These are phyloP conservation scores for Anthoscopus minutus DNA, from an alignment of 2,113 vertebrate species.

Conservation along the genomic window DNA sequence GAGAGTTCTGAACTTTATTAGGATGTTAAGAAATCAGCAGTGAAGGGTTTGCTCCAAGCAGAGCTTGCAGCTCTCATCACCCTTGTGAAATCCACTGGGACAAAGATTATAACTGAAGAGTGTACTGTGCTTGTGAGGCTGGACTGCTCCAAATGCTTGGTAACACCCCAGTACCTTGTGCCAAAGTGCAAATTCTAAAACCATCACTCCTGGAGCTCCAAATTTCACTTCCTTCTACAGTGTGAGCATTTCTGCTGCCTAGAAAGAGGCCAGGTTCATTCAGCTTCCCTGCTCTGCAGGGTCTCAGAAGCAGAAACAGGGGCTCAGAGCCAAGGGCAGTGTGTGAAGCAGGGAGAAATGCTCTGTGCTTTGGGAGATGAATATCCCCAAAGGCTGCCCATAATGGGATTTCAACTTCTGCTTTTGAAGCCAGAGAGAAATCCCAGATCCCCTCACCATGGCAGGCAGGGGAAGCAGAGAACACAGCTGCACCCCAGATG, in stretches of 20 bases:
- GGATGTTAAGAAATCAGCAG: background rate
- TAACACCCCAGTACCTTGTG: background rate
- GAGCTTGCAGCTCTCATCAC: background rate
- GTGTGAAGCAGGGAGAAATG: background rate
- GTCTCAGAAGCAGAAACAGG: background rate
- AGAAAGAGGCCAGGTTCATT: background rate
- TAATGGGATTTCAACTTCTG: background rate
- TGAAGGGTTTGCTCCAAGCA: background rate
- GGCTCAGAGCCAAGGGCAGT: background rate
- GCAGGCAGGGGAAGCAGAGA: background rate
- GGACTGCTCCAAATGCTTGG: background rate
- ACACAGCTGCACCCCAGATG: background rate
- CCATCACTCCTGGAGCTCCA: background rate
- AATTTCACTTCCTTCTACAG: background rate
- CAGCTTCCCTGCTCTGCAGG: background rate
- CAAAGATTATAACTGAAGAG: background rate
- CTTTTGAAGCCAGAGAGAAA: background rate
- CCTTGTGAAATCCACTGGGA: background rate
- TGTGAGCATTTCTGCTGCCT: background rate
- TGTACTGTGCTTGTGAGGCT: background rate
- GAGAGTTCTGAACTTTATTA: background rate
- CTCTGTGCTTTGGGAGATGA: background rate
- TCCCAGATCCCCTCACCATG: background rate
- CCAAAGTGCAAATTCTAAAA: background rate
- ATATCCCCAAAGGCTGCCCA: background rate